Percentiles rank a stretch among this genome's conserved stretches.
These are phyloP conservation scores for Lasioglossum calceatum DNA, from an alignment of 2,888 invertebrate species.

Conservation along the genomic window DNA sequence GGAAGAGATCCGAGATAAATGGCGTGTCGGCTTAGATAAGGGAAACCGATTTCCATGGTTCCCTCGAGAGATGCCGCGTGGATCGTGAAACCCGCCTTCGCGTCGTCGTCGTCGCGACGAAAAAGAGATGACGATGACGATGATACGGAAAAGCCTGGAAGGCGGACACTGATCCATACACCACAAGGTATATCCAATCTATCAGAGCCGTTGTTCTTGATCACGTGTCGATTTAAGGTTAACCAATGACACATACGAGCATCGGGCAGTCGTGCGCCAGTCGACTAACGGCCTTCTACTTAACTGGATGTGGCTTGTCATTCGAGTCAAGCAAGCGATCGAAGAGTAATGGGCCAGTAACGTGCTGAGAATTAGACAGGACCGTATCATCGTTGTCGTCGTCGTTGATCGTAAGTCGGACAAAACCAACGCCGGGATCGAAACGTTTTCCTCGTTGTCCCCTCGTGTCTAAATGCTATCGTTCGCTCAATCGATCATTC, in stretches of 20 bases:
- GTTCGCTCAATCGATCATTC: background rate
- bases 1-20: background rate
- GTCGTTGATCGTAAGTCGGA: conserved; percentile 36
- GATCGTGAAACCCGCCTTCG: background rate
- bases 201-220: conserved; percentile 81
- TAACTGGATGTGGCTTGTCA: conserved; percentile 49
- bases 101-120: background rate
- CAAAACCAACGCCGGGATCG: background rate
- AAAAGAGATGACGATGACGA: background rate
- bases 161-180: background rate
- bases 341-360: conserved; percentile 45
- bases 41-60: background rate
- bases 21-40: conserved; percentile 3
- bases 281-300: conserved; percentile 49
- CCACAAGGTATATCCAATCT: background rate
- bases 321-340: conserved; percentile 23
- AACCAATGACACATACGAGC: conserved; percentile 71
- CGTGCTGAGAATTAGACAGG: conserved; percentile 21
- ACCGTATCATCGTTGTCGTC: background rate
- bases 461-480: background rate
- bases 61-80: conserved; percentile 12
- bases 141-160: background rate
- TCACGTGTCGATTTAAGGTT: conserved; percentile 68
- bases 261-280: conserved; percentile 36
- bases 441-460: background rate